Evolutionary conservation across 2,797 vertebrate species (phyloP), one percentile per base, ranked within the genome.

Genomic region (Erpetoichthys calabaricus): DNA sequence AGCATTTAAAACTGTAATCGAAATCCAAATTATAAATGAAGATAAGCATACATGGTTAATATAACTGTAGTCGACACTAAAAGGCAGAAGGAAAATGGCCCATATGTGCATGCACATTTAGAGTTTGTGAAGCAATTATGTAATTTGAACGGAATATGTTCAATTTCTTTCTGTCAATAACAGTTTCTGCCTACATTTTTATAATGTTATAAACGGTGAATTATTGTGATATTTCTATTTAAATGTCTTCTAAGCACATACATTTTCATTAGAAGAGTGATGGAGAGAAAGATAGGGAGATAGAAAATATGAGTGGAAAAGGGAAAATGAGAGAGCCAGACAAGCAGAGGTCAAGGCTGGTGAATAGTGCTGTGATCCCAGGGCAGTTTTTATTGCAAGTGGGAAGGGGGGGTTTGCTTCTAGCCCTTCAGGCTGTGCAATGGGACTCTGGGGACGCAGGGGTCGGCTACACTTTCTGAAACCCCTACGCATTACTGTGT

Each of bases 371-470:
- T 43, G 44, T 63, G 70, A 71, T 67, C 75, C 45, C 57, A 68
- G 72, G 68, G 76, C 67, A 71, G 61, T 49, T 61, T 66, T 64
- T 51, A 71, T 68, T 65, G 68, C 8, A 9, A 51, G 63, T 66
- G 63, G 70, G 25, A 25, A 25, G 76, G 71, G 68, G 73, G 67
- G n/a, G 75, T 74, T 65, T 47, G 44, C 44, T 53, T 64, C 71
- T 73, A 68, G 73, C 78, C 77, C 71, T 75, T 68, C 62, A 63
- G 71, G 73, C 72, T 68, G 68, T 9, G 59, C 73, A 76, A 81
- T 79, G 77, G 77, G 80, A 73, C 83, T 76, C 83, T 64, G 65
- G 78, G 82, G 83, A 81, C 73, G 71, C 69, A 65, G 60, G 54
- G 77, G 82, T 80, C 80, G 80, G 70, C 58, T 72, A 71, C 67